Evolutionary conservation across 2,113 vertebrate genomes (phyloP), one percentile per base, ranked within the genome.

Genomic region (Proterorhinus semilunaris): DNA sequence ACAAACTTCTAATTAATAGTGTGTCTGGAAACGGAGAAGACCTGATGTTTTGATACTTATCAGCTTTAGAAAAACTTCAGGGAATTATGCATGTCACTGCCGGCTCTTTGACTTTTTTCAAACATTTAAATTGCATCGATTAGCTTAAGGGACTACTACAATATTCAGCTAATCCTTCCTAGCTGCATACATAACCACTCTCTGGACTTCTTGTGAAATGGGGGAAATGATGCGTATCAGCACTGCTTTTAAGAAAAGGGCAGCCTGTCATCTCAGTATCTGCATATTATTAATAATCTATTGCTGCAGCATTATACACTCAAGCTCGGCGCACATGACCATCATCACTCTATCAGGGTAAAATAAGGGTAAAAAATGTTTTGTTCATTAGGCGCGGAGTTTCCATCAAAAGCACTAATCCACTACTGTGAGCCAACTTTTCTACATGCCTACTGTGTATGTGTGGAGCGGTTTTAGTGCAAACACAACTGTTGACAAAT

Each of bases 241-340:
- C 48, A 47, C 7, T 64, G 54, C 58, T 47, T 57, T 76, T 66
- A 50, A 71, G 61, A 63, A 11, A 65, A 50, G 54, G 67, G n/a
- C n/a, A 66, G 9, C 43, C 66, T 66, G 61, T 69, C 59, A 53
- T 74, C 68, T 68, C 52, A 66, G 68, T 61, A 69, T 71, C 48
- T 42, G 49, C 64, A 48, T 71, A 64, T 71, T 71, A 66, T 71
- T 59, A 73, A 81, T 59, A 80, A 69, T 21, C 49, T 83, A 71
- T 42, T 54, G 79, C 50, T 75, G 59, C 49, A 47, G 36, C 21
- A 66, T 64, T 64, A n/a, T 16, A 43, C 15, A 51, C 8, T 47
- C 17, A 42, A 36, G 11, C 11, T 13, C 9, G 12, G 36, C 45
- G 44, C 58, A 10, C 15, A n/a, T 10, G 42, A 42, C 3, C 7